These are phyloP conservation scores for Tromatobia lineatoria DNA, from an alignment of 2,888 invertebrate species.

Conservation along the genomic window DNA sequence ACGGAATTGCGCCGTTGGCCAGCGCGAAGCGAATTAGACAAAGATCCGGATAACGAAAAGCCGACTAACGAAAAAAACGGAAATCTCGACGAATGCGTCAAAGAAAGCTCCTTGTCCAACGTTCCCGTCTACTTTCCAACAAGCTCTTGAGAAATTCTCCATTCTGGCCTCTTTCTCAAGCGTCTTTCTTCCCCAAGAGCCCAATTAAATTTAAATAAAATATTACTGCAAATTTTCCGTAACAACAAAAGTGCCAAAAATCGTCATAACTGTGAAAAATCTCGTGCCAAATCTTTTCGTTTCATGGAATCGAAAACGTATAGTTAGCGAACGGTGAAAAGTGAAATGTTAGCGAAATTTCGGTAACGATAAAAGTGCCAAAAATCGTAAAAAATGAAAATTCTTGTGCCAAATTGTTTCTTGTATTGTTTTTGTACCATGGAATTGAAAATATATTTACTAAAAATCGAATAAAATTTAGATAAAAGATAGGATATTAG, in stretches of 20 bases:
- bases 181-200: neutral
- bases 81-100: constrained; percentile 38
- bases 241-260: constrained; percentile 12
- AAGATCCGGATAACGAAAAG: constrained; percentile 72
- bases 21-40: constrained; percentile 68
- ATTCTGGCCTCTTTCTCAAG: constrained; percentile 1
- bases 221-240: neutral
- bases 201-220: neutral
- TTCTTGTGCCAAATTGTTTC: constrained; percentile 12
- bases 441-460: constrained; percentile 1
- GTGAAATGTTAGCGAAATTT: neutral
- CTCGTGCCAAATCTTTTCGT: constrained; percentile 13
- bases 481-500: too few species aligned
- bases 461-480: too few species aligned
- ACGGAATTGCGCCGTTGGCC: constrained; percentile 65
- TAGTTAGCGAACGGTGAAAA: too few species aligned
- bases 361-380: neutral
- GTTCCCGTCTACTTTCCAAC: constrained; percentile 66
- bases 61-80: constrained; percentile 74
- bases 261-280: constrained; percentile 4
- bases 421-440: constrained; percentile 22
- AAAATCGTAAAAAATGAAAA: constrained; percentile 19
- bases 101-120: constrained; percentile 63
- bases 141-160: constrained; percentile 44
- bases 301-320: neutral